Conservation (phyloP, 2,888 invertebrate genomes). For the Rhaphigaster nebulosa region DNA sequence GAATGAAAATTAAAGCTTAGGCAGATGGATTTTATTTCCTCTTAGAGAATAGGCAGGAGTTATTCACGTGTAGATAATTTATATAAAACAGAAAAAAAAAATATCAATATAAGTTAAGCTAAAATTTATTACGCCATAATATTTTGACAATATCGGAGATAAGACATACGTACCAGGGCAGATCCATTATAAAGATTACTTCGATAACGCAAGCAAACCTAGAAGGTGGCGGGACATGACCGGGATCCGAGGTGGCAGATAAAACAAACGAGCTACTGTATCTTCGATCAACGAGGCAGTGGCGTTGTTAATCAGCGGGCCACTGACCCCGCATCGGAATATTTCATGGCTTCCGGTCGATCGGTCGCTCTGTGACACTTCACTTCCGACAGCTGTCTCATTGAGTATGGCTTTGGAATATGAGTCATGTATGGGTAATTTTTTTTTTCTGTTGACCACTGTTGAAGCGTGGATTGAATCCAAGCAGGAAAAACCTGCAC, state of each 20-base stretch:
- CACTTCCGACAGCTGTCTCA: not conserved
- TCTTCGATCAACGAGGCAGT: not conserved
- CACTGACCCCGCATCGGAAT: slow-evolving; percentile 23
- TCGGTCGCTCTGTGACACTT: not conserved
- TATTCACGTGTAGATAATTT: too few relatives aligned
- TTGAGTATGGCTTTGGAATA: not conserved
- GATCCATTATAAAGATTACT: not conserved
- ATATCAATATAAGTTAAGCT: not conserved
- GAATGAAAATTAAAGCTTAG: too few relatives aligned
- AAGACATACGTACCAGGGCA: not conserved
- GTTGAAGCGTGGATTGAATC: too few relatives aligned
- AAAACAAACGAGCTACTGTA: slow-evolving; percentile 28
- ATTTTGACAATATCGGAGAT: not conserved
- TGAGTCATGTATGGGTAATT: too few relatives aligned
- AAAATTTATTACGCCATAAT: not conserved
- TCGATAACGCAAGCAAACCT: not conserved
- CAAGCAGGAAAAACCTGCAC: too few relatives aligned
- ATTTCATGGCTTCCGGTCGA: slow-evolving; percentile 27
- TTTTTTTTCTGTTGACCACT: too few relatives aligned
- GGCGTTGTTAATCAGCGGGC: slow-evolving; percentile 4
- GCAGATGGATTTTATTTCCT: too few relatives aligned
- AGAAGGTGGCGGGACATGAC: not conserved
- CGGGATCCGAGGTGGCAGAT: not conserved
- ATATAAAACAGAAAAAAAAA: not conserved
- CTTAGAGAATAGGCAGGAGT: too few relatives aligned